Conservation (phyloP, 2,113 vertebrate genomes). For the Protobothrops flavoviridis region DNA sequence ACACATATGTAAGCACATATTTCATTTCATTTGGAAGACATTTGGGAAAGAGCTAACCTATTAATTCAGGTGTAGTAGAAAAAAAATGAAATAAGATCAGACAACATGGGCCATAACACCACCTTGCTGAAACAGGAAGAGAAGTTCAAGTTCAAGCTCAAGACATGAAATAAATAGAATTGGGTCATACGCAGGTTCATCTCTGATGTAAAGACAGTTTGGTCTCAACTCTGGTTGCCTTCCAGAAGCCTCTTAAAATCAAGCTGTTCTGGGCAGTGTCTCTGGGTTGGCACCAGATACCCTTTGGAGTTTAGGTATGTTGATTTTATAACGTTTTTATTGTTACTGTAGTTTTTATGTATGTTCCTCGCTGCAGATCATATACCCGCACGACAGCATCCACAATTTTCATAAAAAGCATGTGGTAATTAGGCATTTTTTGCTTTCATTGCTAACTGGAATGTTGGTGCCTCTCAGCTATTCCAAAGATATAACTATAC, state of each 20-base stretch:
- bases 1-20: background rate
- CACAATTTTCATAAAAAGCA: background rate
- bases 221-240: background rate
- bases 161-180: background rate
- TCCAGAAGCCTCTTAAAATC: background rate
- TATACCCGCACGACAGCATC: background rate
- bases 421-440: background rate
- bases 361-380: background rate
- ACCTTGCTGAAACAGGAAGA: background rate
- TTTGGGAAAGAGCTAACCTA: background rate
- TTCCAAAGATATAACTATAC: background rate
- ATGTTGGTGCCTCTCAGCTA: fast-evolving
- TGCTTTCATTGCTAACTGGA: background rate
- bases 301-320: background rate
- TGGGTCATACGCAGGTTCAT: background rate
- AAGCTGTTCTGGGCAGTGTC: background rate
- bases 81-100: background rate
- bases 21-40: background rate
- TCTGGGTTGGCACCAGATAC: background rate
- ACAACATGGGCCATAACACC: background rate
- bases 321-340: background rate
- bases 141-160: background rate
- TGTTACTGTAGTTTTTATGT: background rate
- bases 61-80: background rate
- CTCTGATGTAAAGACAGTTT: background rate